A percentile compares a stretch with the other conserved stretches of the same genome.
Conservation (phyloP, 2,888 invertebrate genomes). For the Leptogaster cylindrica region DNA sequence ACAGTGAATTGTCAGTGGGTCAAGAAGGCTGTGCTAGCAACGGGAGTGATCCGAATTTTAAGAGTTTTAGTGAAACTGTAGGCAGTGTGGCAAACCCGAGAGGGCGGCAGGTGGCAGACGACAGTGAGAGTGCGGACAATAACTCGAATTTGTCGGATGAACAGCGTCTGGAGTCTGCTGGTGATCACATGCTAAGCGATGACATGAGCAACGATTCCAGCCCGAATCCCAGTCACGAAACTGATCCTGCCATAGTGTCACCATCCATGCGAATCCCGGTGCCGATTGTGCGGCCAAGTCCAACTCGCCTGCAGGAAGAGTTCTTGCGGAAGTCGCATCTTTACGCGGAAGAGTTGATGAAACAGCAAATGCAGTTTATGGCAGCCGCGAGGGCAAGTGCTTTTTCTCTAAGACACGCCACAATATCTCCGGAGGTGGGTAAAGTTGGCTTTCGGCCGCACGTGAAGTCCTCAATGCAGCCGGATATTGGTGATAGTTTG, state of each 20-base stretch:
- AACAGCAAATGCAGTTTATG: constrained; percentile 62
- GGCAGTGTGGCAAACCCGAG: constrained; percentile 42
- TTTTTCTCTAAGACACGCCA: constrained; percentile 52
- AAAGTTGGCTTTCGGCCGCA: constrained; percentile 49
- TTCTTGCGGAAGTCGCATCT: constrained; percentile 61
- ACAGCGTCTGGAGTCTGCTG: constrained; percentile 21
- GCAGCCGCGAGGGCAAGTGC: constrained; percentile 60
- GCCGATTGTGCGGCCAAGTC: constrained; percentile 50
- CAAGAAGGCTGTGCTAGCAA: constrained; percentile 65
- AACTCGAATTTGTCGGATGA: constrained; percentile 44
- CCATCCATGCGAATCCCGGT: constrained; percentile 52
- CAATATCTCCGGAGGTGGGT: constrained; percentile 42
- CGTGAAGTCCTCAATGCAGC: constrained; percentile 38
- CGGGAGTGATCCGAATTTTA: constrained; percentile 42
- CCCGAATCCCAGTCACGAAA: constrained; percentile 32
- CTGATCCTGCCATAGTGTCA: constrained; percentile 50
- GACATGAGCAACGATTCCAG: constrained; percentile 46
- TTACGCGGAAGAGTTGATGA: constrained; percentile 62
- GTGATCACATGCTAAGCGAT: constrained; percentile 38
- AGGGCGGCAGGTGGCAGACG: constrained; percentile 25
- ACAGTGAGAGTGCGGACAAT: constrained; percentile 47
- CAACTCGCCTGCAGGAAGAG: constrained; percentile 59
- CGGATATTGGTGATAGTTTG: constrained; percentile 47
- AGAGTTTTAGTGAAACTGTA: constrained; percentile 34
- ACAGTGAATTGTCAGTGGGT: constrained; percentile 82